These are phyloP conservation scores for Plebejus argus DNA, from an alignment of 2,888 invertebrate species.

Conservation along the genomic window DNA sequence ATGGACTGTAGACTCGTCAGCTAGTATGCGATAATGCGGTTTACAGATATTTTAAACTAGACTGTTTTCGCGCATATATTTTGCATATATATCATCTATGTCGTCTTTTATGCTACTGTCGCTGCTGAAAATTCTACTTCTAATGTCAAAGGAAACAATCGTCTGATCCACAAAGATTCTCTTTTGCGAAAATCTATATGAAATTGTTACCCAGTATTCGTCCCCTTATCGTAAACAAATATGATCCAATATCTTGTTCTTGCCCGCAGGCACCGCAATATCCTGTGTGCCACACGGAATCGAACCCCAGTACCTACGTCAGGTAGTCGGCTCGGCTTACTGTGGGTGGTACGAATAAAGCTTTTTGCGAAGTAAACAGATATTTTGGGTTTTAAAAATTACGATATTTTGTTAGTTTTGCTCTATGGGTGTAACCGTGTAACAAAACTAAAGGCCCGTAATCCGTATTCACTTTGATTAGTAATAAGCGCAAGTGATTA, in stretches of 20 bases:
- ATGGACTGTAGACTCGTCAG: too few species aligned
- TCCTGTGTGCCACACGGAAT: constrained; percentile 1
- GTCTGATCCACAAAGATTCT: background rate
- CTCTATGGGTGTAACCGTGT: too few species aligned
- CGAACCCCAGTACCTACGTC: constrained; percentile 3
- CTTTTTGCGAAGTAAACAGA: background rate
- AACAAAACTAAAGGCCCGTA: too few species aligned
- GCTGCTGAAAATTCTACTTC: too few species aligned
- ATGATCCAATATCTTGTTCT: background rate
- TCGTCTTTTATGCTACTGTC: too few species aligned
- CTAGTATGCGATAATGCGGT: too few species aligned
- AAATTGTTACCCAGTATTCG: background rate
- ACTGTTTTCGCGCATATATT: too few species aligned
- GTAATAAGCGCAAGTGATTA: too few species aligned
- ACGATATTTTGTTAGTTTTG: background rate
- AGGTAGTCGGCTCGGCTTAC: constrained; percentile 10
- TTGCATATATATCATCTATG: too few species aligned
- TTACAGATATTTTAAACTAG: too few species aligned
- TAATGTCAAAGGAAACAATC: background rate
- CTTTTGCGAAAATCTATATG: background rate
- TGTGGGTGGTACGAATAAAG: background rate
- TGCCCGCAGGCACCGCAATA: constrained; percentile 8
- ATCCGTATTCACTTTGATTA: too few species aligned
- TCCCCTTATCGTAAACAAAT: constrained; percentile 11
- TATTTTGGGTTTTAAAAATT: background rate